Evolutionary conservation across 2,113 vertebrate species (phyloP), one percentile per base, ranked within the genome.

Genomic region (Etheostoma spectabile): DNA sequence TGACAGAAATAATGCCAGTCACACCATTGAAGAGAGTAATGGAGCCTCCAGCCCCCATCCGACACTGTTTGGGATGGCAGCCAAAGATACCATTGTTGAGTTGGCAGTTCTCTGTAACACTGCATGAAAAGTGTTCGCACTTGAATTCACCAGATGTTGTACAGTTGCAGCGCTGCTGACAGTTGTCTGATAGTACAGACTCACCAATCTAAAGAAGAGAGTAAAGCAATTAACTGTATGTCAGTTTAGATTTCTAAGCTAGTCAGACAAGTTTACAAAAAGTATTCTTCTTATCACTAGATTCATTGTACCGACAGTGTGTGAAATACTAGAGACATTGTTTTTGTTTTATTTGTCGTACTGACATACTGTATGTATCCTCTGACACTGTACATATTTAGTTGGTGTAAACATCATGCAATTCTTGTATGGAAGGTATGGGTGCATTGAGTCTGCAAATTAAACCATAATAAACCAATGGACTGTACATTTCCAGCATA

Each of bases 1-100:
- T 27, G 11, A 80, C 16, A 33, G 42, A 19, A 30, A 73, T 14
- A 3, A 2, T 38, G 27, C 78, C 69, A 1, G 8, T 67, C 0
- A 2, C 5, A 14, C 63, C 74, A 77, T 10, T 59, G 74, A 77
- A 77, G 8, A 53, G 42, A 15, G 52, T 73, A 19, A 80, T 13
- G 30, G 16, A 57, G 30, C 42, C 78, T 65, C 69, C 61, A 0
- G n/a, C n/a, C 42, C 42, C 52, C 7, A 80, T 3, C 1, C 1
- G 11, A 49, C 69, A 66, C 61, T 65, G 21, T 51, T n/a, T 57
- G n/a, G 78, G 60, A 16, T 59, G 18, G 45, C 78, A 80, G 51
- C 51, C 33, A 2, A 19, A 11, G 24, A 48, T 6, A 56, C 51
- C 59, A 1, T 64, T 19, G 11, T 64, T 10, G 3, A 21, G 1